These are phyloP conservation scores for Drosophila putrida DNA, from an alignment of 2,888 invertebrate species.

Conservation along the genomic window DNA sequence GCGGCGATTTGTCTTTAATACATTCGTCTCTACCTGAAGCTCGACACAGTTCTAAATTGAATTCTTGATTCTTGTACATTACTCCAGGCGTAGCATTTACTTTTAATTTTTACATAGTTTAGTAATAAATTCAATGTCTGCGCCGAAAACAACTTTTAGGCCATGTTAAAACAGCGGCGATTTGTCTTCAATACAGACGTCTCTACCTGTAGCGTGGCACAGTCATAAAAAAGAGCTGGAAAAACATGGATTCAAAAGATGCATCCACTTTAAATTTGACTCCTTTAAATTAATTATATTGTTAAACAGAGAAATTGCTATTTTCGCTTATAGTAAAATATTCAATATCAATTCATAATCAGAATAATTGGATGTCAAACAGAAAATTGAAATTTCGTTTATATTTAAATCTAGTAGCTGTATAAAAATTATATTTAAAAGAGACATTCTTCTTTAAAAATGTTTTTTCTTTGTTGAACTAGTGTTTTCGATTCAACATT, in stretches of 20 bases:
- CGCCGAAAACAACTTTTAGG: slow-evolving; percentile 49
- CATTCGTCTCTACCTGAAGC: slow-evolving; percentile 70
- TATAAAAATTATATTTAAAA: neutral
- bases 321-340: too few relatives aligned
- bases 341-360: too few relatives aligned
- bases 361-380: too few relatives aligned
- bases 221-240: slow-evolving; percentile 8
- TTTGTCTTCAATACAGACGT: slow-evolving; percentile 54
- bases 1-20: slow-evolving; percentile 61
- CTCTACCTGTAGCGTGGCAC: slow-evolving; percentile 77
- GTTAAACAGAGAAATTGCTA: too few relatives aligned
- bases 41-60: slow-evolving; percentile 20
- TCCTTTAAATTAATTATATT: too few relatives aligned
- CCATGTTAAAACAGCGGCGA: slow-evolving; percentile 77
- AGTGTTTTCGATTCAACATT: too few relatives aligned
- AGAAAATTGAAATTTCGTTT: too few relatives aligned
- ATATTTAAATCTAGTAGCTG: neutral
- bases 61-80: neutral
- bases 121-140: slow-evolving; percentile 39
- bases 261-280: too few relatives aligned
- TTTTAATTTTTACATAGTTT: neutral
- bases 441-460: too few relatives aligned
- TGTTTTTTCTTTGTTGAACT: neutral
- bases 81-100: slow-evolving; percentile 15
- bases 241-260: too few relatives aligned